Evolutionary conservation across 2,113 vertebrate species (phyloP), one percentile per base, ranked within the genome.

Genomic region (Pseudolaguvia tuberculata): DNA sequence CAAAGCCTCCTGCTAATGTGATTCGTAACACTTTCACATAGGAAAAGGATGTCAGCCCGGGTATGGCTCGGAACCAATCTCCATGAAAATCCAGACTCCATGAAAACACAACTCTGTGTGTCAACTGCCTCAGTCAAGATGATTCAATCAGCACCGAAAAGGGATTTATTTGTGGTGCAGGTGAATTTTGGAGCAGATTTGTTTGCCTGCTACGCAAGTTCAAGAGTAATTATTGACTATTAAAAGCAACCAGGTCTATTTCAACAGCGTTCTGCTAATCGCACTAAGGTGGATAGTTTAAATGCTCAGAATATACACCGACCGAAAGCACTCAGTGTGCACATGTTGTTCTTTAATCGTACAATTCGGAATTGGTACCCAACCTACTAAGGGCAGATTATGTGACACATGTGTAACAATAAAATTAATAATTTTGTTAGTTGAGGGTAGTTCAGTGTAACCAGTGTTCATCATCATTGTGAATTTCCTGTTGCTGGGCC

Each of bases 21-120:
- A 80, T 77, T 78, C 4, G 63, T 45, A 77, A 68, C 56, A 69
- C 48, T 74, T 29, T 62, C 8, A 31, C 45, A 39, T 57, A 52
- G 73, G 51, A 52, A 59, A 39, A 45, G n/a, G 73, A 59, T 61
- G 48, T 75, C 53, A 52, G 3, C 48, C 29, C 14, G 21, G 63
- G 63, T 56, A 53, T 39, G 50, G 70, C 35, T 23, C 53, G 55
- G 62, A 80, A 72, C 18, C 59, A 56, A 68, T 68, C 61, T 55
- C 68, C 47, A 53, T 72, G 66, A 51, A 59, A 58, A 72, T 67
- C 39, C 53, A 65, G 31, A 55, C 52, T 65, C 21, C 53, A 35
- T 47, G 39, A 66, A 31, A 29, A 71, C 67, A 65, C 1, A 47
- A 18, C 55, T 57, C 27, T 27, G 48, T 29, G 42, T 74, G 35